These are phyloP conservation scores for Lamellibrachia luymesi DNA, from an alignment of 1,140 invertebrate species.

Conservation along the genomic window DNA sequence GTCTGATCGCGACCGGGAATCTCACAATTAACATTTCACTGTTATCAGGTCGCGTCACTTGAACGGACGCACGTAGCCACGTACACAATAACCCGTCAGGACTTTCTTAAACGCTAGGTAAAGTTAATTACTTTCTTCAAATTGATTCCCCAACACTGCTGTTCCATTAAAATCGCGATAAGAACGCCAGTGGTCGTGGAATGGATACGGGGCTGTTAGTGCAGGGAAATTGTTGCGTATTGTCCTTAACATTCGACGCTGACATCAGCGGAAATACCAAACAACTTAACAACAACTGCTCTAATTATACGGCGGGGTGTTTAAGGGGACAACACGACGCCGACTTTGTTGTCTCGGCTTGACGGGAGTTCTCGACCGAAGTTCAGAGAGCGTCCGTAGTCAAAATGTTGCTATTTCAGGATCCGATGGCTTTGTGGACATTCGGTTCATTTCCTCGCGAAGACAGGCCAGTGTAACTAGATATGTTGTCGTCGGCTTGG, in stretches of 20 bases:
- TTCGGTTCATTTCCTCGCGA: background rate
- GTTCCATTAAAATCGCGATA: background rate
- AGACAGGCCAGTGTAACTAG: background rate
- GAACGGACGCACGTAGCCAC: background rate
- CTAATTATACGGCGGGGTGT: background rate
- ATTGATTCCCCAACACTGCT: background rate
- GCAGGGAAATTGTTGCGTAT: background rate
- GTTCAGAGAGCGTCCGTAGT: background rate
- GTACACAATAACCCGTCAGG: background rate
- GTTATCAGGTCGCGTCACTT: background rate
- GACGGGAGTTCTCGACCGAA: background rate
- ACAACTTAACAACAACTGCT: background rate
- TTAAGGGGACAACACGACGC: too few relatives aligned
- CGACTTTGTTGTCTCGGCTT: background rate
- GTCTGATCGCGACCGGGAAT: background rate
- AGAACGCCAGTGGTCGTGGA: background rate
- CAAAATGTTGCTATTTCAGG: background rate
- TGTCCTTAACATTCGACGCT: background rate
- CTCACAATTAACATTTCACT: background rate
- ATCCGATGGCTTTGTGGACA: background rate
- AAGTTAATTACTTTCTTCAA: background rate
- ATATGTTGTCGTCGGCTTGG: background rate
- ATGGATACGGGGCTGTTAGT: background rate
- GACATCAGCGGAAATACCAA: background rate
- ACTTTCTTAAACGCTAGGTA: background rate